These are phyloP conservation scores for Leucophenga varia DNA, from an alignment of 1,140 invertebrate genomes.

Conservation along the genomic window DNA sequence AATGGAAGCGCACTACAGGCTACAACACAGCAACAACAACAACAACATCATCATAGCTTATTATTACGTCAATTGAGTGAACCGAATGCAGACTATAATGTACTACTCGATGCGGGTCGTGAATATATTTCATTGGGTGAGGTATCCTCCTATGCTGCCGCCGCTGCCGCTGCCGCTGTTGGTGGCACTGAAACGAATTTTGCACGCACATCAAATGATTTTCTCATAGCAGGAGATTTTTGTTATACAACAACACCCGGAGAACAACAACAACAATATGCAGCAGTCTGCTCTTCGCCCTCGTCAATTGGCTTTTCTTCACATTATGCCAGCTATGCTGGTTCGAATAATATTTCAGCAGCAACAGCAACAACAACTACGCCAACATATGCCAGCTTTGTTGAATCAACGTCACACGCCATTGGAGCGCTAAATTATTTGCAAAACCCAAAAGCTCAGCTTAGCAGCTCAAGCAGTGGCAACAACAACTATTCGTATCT, in stretches of 20 bases:
- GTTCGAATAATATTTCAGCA: no score
- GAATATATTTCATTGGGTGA: constrained; percentile 43
- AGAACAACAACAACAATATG: no score
- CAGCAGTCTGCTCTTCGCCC: no score
- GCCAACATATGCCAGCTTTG: constrained; percentile 2
- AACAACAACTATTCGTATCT: constrained; percentile 6
- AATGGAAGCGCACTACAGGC: constrained; percentile 1
- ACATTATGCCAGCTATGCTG: constrained; percentile 18
- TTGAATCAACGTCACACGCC: constrained; percentile 31
- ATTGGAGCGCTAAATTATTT: constrained; percentile 51
- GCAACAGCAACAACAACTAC: constrained; percentile 20
- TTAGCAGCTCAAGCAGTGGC: no score
- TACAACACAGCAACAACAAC: constrained; percentile 5
- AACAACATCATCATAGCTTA: constrained; percentile 21
- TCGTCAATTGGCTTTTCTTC: no score
- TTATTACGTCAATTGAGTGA: constrained; percentile 38
- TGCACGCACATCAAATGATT: not conserved
- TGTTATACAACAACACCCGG: constrained; percentile 11
- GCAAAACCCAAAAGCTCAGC: constrained; percentile 1
- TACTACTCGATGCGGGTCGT: constrained; percentile 34
- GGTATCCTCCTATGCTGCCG: constrained; percentile 25
- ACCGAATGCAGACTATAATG: constrained; percentile 31
- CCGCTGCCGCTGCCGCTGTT: not conserved
- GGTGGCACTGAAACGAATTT: not conserved
- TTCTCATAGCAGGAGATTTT: constrained; percentile 31